Percentiles rank a stretch among this genome's conserved stretches.
Conservation (phyloP, 1,140 invertebrate species). For the Scaptomyza pallida region DNA sequence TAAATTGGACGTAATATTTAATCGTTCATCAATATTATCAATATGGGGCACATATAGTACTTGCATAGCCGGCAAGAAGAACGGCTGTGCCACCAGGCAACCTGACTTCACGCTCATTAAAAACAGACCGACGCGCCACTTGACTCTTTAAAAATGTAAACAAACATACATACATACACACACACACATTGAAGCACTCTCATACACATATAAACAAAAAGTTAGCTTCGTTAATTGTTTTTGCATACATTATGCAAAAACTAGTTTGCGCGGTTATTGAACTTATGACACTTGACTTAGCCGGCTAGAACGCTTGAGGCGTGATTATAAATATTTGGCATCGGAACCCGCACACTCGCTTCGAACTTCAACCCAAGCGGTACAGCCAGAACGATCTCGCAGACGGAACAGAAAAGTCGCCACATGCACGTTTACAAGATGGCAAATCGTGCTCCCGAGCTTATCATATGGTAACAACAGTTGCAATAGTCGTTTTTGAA, state of each 20-base stretch:
- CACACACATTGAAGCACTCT: neutral
- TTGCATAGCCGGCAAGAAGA: constrained; percentile 27
- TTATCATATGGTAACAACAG: constrained; percentile 70
- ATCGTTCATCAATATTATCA: constrained; percentile 1
- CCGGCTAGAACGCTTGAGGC: constrained; percentile 50
- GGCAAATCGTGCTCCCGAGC: constrained; percentile 66
- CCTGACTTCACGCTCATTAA: constrained; percentile 1
- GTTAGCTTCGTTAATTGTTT: constrained; percentile 30
- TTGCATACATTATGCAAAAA: constrained; percentile 64
- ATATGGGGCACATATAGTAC: constrained; percentile 25
- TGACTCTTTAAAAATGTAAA: constrained; percentile 11
- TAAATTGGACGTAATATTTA: neutral
- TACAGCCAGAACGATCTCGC: neutral
- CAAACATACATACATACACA: constrained; percentile 22
- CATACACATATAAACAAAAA: constrained; percentile 16
- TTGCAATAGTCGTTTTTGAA: neutral
- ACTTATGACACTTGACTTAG: constrained; percentile 73
- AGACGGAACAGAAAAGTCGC: constrained; percentile 14
- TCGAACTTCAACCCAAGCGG: constrained; percentile 10
- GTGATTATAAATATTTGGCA: constrained; percentile 33
- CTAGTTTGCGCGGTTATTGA: constrained; percentile 68
- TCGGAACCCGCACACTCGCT: constrained; percentile 10
- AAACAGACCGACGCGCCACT: neutral
- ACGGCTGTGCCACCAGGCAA: constrained; percentile 21
- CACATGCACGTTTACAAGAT: constrained; percentile 65